Evolutionary conservation across 1,140 invertebrate species (phyloP), one percentile per base, ranked within the genome.

Genomic region (Aphaenogaster ashmeadi): DNA sequence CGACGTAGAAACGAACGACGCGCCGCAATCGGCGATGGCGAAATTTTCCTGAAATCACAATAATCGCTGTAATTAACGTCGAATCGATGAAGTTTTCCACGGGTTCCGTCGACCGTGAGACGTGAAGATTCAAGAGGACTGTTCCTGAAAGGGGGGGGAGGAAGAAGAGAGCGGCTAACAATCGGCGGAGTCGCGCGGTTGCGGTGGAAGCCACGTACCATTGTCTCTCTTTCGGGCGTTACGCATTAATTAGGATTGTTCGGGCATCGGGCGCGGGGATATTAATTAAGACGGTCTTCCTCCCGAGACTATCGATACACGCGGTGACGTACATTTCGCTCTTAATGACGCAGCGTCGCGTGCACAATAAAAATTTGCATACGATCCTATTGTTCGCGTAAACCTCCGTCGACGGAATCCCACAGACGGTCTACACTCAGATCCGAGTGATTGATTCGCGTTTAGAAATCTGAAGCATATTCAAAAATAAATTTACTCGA

Each of bases 231-330:
- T 69, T 67, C 71, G 52, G 6, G 21, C 33, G 52, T 36, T 78
- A 36, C 41, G 72, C 58, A 60, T 85, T 85, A 85, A 85, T 85
- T 85, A 85, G 11, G 36, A 77, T 85, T 77, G 81, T 85, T 84
- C 54, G n/a, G 56, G 41, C 21, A 41, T 21, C 13, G 33, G 18
- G 41, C n/a, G 50, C 21, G 44, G 13, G 18, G 27, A 86, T 79
- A 86, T 86, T 86, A 86, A 79, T 79, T 79, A 75, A 69, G 60
- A 72, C 11, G 15, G 21, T 62, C 69, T 75, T 84, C 54, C 54
- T 84, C 8, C 52, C 15, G 85, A 50, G 52, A 86, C 50, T 36
- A 71, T 87, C 78, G 66, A 83, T 50, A 54, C 52, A 13, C 41
- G n/a, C 27, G 36, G 9, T 41, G 38, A 3, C 21, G 21, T 52